phyloP scores from a whole-genome alignment of 1,140 invertebrate genomes.

The Trigoniulus corallinus region DNA sequence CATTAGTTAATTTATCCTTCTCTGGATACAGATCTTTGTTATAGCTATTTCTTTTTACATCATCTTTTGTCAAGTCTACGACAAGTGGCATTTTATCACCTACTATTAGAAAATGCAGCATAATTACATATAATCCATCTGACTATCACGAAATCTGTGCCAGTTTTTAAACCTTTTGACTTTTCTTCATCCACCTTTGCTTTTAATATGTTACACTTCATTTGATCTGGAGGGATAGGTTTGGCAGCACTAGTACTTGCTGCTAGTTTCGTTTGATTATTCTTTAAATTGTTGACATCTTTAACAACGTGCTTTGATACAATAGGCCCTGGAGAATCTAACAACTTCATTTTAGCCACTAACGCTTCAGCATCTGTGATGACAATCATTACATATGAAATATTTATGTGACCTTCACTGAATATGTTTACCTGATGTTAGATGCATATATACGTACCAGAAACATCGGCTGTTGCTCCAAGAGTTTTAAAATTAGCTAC shows the following conservation, averaged over 20 bases:
- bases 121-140: too few species aligned
- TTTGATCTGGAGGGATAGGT: constrained; percentile 62
- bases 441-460: background rate
- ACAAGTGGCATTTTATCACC: constrained; percentile 24
- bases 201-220: constrained; percentile 91
- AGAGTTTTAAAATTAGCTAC: background rate
- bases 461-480: background rate
- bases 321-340: constrained; percentile 22
- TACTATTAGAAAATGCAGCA: background rate
- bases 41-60: constrained; percentile 13
- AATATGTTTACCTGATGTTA: too few species aligned
- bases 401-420: too few species aligned
- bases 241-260: constrained; percentile 31
- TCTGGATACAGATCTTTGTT: constrained; percentile 12
- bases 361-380: constrained; percentile 25
- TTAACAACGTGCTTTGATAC: constrained; percentile 12
- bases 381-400: too few species aligned
- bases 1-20: constrained; percentile 13
- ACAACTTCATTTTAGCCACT: constrained; percentile 25
- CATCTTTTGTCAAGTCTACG: constrained; percentile 31
- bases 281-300: constrained; percentile 29
- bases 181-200: constrained; percentile 36
- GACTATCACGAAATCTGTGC: too few species aligned
- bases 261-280: constrained; percentile 31
- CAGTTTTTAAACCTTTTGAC: too few species aligned